A percentile compares a stretch with the other conserved stretches of the same genome.
phyloP scores from a whole-genome alignment of 1,140 invertebrate genomes.

The Leptinotarsa texana region DNA sequence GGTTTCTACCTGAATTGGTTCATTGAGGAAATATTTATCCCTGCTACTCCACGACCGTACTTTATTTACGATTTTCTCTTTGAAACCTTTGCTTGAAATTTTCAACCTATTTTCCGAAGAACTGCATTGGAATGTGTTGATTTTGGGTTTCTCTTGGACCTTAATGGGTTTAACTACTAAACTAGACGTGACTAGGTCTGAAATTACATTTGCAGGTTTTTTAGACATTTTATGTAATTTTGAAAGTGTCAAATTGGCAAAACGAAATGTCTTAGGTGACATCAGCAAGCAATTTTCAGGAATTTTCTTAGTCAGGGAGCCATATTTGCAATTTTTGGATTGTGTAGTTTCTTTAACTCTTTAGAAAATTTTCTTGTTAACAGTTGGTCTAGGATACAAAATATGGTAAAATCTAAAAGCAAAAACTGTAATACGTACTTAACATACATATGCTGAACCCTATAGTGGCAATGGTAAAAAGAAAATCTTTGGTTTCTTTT shows the following conservation, averaged over 20 bases:
- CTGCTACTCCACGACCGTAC: slow-evolving; percentile 41
- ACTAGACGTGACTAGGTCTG: slow-evolving; percentile 17
- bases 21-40: slow-evolving; percentile 29
- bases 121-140: slow-evolving; percentile 32
- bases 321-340: background rate
- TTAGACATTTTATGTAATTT: slow-evolving; percentile 41
- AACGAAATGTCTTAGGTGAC: background rate
- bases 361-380: too few species aligned
- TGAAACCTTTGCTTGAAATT: slow-evolving; percentile 24
- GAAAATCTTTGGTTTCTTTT: too few species aligned
- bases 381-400: too few species aligned
- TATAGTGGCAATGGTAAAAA: too few species aligned
- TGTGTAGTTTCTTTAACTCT: too few species aligned
- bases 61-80: slow-evolving; percentile 33
- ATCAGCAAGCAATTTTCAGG: background rate
- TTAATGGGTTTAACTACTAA: slow-evolving; percentile 22
- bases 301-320: background rate
- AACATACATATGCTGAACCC: too few species aligned
- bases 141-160: slow-evolving; percentile 21
- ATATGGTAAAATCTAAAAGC: too few species aligned
- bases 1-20: slow-evolving; percentile 22
- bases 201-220: slow-evolving; percentile 25
- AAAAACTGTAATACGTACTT: too few species aligned
- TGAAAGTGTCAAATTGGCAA: slow-evolving; percentile 29
- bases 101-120: slow-evolving; percentile 39